Conservation (phyloP, 2,888 invertebrate genomes). For the Rotaria macrura region DNA sequence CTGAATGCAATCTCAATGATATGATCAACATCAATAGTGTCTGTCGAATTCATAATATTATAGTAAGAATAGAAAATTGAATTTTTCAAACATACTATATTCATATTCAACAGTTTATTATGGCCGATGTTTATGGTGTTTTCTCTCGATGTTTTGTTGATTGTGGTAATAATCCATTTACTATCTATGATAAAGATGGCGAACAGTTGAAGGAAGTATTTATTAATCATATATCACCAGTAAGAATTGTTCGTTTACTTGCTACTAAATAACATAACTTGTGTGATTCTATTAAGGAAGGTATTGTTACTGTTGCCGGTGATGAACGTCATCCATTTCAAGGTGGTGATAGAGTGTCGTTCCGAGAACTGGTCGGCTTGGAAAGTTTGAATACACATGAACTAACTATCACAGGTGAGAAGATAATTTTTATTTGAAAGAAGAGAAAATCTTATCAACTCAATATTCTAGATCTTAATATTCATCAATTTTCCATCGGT, state of each 20-base stretch:
- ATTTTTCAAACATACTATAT: background rate
- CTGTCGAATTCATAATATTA: constrained; percentile 21
- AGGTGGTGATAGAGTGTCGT: constrained; percentile 88
- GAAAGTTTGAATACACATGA: constrained; percentile 76
- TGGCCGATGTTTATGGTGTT: constrained; percentile 78
- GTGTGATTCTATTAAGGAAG: constrained; percentile 53
- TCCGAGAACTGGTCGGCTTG: constrained; percentile 91
- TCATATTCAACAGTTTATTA: constrained; percentile 57
- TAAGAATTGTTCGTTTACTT: background rate
- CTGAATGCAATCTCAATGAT: constrained; percentile 21
- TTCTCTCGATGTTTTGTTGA: constrained; percentile 94
- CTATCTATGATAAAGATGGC: constrained; percentile 77
- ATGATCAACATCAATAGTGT: constrained; percentile 15
- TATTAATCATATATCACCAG: constrained; percentile 11
- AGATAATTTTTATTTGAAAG: background rate
- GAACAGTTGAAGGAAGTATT: constrained; percentile 54
- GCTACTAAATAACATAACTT: background rate
- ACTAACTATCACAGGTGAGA: background rate
- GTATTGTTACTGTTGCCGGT: constrained; percentile 85
- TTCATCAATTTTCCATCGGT: constrained; percentile 9
- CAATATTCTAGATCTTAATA: background rate
- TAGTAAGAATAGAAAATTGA: background rate
- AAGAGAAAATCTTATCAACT: background rate
- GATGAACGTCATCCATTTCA: constrained; percentile 90
- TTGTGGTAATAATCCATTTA: constrained; percentile 74